These are phyloP conservation scores for Tadarida brasiliensis DNA, from an alignment of 2,797 vertebrate genomes.

Conservation along the genomic window DNA sequence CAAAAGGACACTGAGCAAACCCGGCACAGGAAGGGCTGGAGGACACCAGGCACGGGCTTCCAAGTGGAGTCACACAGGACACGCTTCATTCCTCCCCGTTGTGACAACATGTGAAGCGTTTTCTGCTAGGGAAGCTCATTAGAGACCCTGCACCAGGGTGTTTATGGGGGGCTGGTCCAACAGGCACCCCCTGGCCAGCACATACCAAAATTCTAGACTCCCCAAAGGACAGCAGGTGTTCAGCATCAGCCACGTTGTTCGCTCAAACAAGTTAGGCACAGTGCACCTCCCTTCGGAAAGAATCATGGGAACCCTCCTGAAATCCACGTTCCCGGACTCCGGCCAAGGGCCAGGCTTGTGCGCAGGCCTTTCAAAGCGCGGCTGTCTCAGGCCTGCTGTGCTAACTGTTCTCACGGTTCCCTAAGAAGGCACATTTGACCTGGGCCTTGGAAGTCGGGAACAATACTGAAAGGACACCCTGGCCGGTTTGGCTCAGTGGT, in stretches of 20 bases:
- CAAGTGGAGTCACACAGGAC: not conserved
- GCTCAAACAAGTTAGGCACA: not conserved
- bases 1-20: not conserved
- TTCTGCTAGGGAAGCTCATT: not conserved
- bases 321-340: not conserved
- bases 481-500: no score
- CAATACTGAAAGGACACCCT: not conserved
- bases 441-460: not conserved
- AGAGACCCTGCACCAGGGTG: not conserved
- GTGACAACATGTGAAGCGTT: not conserved
- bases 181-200: not conserved
- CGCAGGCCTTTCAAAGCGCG: not conserved
- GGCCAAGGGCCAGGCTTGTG: not conserved
- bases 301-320: not conserved
- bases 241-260: rapidly evolving
- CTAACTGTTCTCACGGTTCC: not conserved
- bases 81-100: not conserved
- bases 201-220: not conserved
- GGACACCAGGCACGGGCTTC: not conserved
- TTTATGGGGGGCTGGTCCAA: not conserved
- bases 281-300: not conserved
- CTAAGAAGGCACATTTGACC: not conserved
- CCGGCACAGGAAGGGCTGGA: rapidly evolving
- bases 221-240: not conserved
- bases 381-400: not conserved